Evolutionary conservation across 2,113 vertebrate species (phyloP).

Genomic region (Phalacrocorax aristotelis): DNA sequence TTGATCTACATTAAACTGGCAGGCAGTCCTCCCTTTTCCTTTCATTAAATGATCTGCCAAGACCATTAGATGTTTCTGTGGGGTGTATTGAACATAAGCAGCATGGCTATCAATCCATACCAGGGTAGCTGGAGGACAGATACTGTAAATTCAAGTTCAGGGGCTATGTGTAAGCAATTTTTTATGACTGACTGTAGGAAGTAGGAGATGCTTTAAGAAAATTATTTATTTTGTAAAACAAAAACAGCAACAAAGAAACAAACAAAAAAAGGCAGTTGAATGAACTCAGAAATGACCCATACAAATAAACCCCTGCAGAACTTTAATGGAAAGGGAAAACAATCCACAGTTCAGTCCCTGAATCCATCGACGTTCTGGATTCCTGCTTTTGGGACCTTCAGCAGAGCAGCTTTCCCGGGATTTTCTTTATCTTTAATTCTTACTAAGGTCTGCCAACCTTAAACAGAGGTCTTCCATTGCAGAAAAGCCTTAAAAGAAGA

Average conservation of each 20-base stretch:
- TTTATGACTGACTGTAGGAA: not conserved
- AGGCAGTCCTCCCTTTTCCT: not conserved
- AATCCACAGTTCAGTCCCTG: not conserved
- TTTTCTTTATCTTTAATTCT: not conserved
- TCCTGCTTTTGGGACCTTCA: not conserved
- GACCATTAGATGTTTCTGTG: not conserved
- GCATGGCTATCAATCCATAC: not conserved
- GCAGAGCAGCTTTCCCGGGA: not conserved
- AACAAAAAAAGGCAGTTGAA: not conserved
- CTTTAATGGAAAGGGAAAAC: not conserved
- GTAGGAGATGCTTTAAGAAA: not conserved
- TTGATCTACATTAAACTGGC: not conserved
- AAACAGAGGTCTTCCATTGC: not conserved
- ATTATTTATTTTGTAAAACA: not conserved
- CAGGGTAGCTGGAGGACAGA: not conserved
- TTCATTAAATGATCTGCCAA: not conserved
- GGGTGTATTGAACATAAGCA: not conserved
- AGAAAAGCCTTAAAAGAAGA: not conserved
- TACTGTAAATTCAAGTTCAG: not conserved
- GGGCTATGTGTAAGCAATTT: not conserved
- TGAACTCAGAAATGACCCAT: not conserved
- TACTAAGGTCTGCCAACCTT: not conserved
- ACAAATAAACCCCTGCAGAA: not conserved
- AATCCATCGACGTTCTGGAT: not conserved
- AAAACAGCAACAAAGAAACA: not conserved